Percentiles rank a stretch among this genome's conserved stretches.
These are phyloP conservation scores for Ferrisia virgata DNA, from an alignment of 2,888 invertebrate genomes.

Conservation along the genomic window DNA sequence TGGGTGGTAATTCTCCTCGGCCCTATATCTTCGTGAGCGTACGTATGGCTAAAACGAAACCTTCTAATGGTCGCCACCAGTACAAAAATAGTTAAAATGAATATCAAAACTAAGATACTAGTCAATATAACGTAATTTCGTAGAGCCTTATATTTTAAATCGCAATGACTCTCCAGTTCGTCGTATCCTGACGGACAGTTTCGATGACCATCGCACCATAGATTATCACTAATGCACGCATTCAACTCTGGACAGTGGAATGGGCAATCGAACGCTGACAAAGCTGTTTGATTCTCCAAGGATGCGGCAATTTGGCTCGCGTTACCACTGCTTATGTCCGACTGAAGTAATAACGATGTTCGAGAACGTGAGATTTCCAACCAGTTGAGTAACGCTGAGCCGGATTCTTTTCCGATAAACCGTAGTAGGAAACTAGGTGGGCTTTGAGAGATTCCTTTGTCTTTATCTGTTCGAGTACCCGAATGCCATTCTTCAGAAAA, in stretches of 20 bases:
- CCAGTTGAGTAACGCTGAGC: conserved; percentile 67
- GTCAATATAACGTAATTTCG: conserved; percentile 50
- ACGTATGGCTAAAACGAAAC: not conserved
- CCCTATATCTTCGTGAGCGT: conserved; percentile 54
- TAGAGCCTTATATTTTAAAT: conserved; percentile 46
- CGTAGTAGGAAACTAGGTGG: conserved; percentile 68
- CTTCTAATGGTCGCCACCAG: conserved; percentile 39
- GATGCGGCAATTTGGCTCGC: conserved; percentile 42
- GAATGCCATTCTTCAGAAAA: conserved; percentile 77
- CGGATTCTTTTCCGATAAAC: conserved; percentile 72
- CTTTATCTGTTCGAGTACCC: not conserved
- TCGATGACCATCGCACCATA: conserved; percentile 76
- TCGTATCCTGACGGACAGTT: conserved; percentile 80
- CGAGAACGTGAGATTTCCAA: conserved; percentile 68
- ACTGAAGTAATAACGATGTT: conserved; percentile 54
- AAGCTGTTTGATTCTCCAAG: not conserved
- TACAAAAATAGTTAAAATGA: conserved; percentile 48
- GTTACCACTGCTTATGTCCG: conserved; percentile 40
- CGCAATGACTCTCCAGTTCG: conserved; percentile 73
- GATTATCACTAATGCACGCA: conserved; percentile 73
- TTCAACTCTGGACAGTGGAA: conserved; percentile 75
- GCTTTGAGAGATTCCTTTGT: conserved; percentile 21
- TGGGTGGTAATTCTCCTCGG: conserved; percentile 69
- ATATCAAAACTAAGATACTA: conserved; percentile 47
- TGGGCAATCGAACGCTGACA: conserved; percentile 65